These are phyloP conservation scores for Lissonota sp. DNA, from an alignment of 2,888 invertebrate genomes.

Conservation along the genomic window DNA sequence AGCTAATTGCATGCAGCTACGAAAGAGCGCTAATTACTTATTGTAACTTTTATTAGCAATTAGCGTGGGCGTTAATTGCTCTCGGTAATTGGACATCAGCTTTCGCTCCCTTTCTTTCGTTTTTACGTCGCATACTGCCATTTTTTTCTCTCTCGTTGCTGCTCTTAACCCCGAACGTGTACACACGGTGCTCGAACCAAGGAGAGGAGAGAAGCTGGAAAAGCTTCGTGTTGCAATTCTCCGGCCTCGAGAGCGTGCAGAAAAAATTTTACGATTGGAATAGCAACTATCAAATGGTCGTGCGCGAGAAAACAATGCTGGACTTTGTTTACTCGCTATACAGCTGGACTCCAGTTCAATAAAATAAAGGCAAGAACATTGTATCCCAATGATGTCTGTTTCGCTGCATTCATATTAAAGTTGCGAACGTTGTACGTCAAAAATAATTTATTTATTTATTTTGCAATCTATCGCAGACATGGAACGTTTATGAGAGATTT, in stretches of 20 bases:
- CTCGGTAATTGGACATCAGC: conserved; percentile 75
- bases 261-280: conserved; percentile 50
- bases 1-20: conserved; percentile 78
- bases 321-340: neutral
- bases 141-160: conserved; percentile 27
- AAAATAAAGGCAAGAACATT: too few relatives aligned
- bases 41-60: conserved; percentile 79
- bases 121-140: conserved; percentile 52
- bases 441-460: too few relatives aligned
- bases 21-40: conserved; percentile 78
- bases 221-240: conserved; percentile 8
- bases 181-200: neutral
- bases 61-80: conserved; percentile 78
- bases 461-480: too few relatives aligned
- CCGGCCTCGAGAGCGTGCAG: neutral
- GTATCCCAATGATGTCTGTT: too few relatives aligned
- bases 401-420: too few relatives aligned
- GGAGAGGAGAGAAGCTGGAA: conserved; percentile 21
- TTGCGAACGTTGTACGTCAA: too few relatives aligned
- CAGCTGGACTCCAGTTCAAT: too few relatives aligned
- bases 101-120: conserved; percentile 66
- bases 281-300: conserved; percentile 39
- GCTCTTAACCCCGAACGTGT: conserved; percentile 51
- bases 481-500: too few relatives aligned
- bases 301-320: neutral